Evolutionary conservation across 2,888 invertebrate species (phyloP).

Genomic region (Lucinisca nassula): DNA sequence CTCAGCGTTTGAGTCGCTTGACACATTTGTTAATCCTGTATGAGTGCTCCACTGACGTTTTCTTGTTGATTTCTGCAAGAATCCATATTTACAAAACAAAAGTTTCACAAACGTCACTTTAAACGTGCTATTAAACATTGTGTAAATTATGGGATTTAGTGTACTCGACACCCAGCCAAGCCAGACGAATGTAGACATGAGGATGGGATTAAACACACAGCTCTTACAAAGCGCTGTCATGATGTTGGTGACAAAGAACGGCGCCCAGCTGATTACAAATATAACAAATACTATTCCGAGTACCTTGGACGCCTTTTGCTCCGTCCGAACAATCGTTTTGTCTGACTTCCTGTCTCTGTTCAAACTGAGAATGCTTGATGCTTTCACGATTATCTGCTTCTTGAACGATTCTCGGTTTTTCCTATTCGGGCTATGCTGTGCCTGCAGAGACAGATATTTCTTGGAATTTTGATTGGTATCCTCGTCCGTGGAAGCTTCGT

Average conservation of each 20-base stretch:
- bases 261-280: slow-evolving; percentile 87
- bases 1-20: slow-evolving; percentile 45
- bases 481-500: slow-evolving; percentile 58
- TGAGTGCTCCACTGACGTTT: slow-evolving; percentile 35
- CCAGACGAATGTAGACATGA: slow-evolving; percentile 87
- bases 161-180: slow-evolving; percentile 87
- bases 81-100: slow-evolving; percentile 81
- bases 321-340: slow-evolving; percentile 91
- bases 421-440: background rate
- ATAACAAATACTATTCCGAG: slow-evolving; percentile 87
- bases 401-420: slow-evolving; percentile 72
- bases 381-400: slow-evolving; percentile 84
- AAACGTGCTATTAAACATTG: slow-evolving; percentile 87
- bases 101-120: slow-evolving; percentile 85
- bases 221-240: slow-evolving; percentile 91
- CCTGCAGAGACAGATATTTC: background rate
- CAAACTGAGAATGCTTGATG: slow-evolving; percentile 83
- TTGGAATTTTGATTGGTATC: slow-evolving; percentile 37
- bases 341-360: slow-evolving; percentile 71
- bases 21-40: slow-evolving; percentile 34
- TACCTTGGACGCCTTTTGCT: slow-evolving; percentile 98
- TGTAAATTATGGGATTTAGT: slow-evolving; percentile 88
- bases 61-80: slow-evolving; percentile 34
- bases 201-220: slow-evolving; percentile 90
- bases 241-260: slow-evolving; percentile 87